These are phyloP conservation scores for Sphenodon punctatus DNA, from an alignment of 2,797 vertebrate genomes.

Conservation along the genomic window DNA sequence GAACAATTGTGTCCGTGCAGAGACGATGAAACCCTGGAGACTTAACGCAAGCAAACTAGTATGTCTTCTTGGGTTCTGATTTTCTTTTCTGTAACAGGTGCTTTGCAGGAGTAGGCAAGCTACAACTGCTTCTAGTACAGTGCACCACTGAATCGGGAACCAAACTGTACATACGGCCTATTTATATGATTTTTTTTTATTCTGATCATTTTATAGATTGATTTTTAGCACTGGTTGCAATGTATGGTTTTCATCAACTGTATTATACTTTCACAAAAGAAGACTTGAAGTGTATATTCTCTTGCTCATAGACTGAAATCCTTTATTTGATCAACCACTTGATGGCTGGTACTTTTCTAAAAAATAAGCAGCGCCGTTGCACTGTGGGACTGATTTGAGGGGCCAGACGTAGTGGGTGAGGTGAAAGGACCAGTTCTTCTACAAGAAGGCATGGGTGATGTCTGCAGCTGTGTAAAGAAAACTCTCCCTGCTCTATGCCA, in stretches of 20 bases:
- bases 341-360: too few relatives aligned
- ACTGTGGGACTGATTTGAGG: too few relatives aligned
- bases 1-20: not conserved
- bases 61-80: not conserved
- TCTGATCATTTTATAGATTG: constrained; percentile 52
- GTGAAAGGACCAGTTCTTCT: too few relatives aligned
- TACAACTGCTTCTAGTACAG: constrained; percentile 38
- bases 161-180: constrained; percentile 55
- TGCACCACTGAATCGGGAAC: constrained; percentile 22
- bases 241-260: not conserved
- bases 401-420: too few relatives aligned
- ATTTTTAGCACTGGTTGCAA: constrained; percentile 26
- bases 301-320: too few relatives aligned
- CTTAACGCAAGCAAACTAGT: not conserved
- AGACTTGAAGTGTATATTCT: not conserved
- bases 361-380: too few relatives aligned
- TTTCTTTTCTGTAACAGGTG: constrained; percentile 39
- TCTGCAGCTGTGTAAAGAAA: not conserved
- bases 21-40: not conserved
- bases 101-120: constrained; percentile 57
- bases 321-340: too few relatives aligned
- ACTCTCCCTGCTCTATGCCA: not conserved
- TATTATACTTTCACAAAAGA: not conserved
- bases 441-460: not conserved
- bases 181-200: constrained; percentile 65